Percentiles rank a stretch among this genome's conserved stretches.
Evolutionary conservation across 1,140 invertebrate species (phyloP).

Genomic region (Caenorhabditis briggsae): DNA sequence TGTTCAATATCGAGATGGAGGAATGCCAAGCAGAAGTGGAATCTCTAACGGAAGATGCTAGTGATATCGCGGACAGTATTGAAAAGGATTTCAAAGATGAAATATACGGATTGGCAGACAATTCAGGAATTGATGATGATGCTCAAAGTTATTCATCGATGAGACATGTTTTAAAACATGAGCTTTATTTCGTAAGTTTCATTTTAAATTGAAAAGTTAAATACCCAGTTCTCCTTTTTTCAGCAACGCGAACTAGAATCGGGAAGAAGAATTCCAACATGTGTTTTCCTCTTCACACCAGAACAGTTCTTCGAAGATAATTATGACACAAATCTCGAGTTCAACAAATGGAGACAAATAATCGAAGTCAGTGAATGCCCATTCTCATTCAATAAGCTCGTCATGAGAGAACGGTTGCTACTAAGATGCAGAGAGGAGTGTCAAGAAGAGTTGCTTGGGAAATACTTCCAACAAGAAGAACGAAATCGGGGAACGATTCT

Average conservation of each 20-base stretch:
- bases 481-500: neutral
- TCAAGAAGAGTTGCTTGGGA: neutral
- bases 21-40: slow-evolving; percentile 8
- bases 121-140: slow-evolving; percentile 10
- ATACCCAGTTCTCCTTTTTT: neutral
- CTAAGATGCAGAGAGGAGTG: neutral
- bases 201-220: too few species aligned
- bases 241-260: slow-evolving; percentile 7
- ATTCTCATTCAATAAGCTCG: slow-evolving; percentile 26
- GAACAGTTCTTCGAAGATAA: slow-evolving; percentile 9
- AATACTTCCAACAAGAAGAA: neutral
- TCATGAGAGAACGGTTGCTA: slow-evolving; percentile 23
- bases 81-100: neutral
- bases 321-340: neutral
- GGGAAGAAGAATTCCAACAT: neutral
- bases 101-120: neutral
- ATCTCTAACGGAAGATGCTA: neutral
- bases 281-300: slow-evolving; percentile 18
- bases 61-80: neutral
- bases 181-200: slow-evolving; percentile 20
- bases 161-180: slow-evolving; percentile 17
- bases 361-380: slow-evolving; percentile 33
- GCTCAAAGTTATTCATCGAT: slow-evolving; percentile 12
- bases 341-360: slow-evolving; percentile 1
- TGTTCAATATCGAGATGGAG: neutral